Conservation (phyloP, 2,113 vertebrate species). For the Pygoscelis antarcticus region DNA sequence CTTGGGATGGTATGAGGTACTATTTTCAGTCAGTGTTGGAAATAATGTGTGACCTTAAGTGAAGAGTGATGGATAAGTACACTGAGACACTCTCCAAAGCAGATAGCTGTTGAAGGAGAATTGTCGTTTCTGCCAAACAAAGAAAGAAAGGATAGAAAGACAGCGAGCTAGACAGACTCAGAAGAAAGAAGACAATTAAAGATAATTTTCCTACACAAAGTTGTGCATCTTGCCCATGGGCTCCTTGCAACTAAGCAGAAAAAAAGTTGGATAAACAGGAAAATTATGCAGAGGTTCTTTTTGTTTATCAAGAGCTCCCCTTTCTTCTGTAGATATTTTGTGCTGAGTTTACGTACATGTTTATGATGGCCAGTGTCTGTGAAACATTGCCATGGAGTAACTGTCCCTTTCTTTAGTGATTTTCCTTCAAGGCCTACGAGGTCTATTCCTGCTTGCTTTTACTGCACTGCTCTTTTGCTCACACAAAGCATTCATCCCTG, state of each 20-base stretch:
- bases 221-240: background rate
- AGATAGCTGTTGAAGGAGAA: background rate
- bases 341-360: background rate
- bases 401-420: background rate
- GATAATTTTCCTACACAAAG: background rate
- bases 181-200: background rate
- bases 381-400: background rate
- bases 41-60: background rate
- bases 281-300: background rate
- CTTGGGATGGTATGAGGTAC: background rate
- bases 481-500: background rate
- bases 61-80: background rate
- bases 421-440: background rate
- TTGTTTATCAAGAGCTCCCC: background rate
- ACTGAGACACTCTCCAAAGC: background rate
- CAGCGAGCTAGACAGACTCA: accelerated
- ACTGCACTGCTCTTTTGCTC: background rate
- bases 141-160: background rate
- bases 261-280: background rate
- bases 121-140: background rate
- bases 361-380: background rate
- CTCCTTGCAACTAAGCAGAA: background rate
- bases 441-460: background rate
- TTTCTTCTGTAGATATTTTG: background rate
- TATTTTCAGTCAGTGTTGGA: background rate